Evolutionary conservation across 2,113 vertebrate species (phyloP).

Genomic region (Eudyptes chrysolophus): DNA sequence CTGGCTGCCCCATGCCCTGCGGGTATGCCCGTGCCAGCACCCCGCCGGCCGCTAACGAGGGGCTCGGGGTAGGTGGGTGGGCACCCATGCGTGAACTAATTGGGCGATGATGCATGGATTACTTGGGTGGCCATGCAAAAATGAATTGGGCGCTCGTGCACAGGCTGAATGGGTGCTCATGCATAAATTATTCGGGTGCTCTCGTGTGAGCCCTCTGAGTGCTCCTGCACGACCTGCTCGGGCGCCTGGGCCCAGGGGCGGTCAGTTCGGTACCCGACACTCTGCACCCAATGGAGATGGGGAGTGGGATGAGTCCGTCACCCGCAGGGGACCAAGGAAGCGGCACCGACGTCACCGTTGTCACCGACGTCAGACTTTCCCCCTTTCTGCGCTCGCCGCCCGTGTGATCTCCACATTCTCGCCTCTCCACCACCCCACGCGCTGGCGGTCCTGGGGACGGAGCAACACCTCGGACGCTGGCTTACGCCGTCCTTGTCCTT

Average conservation of each 20-base stretch:
- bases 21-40: not conserved
- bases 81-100: not conserved
- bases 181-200: not conserved
- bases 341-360: accelerated
- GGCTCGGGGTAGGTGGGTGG: not conserved
- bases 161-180: not conserved
- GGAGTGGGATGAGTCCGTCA: accelerated
- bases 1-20: accelerated
- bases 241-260: accelerated
- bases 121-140: not conserved
- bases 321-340: not conserved
- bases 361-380: accelerated
- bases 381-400: accelerated
- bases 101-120: not conserved
- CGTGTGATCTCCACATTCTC: accelerated
- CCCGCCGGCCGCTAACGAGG: not conserved
- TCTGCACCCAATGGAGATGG: accelerated
- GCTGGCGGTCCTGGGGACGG: not conserved
- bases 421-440: accelerated
- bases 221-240: accelerated
- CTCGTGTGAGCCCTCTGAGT: not conserved
- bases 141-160: not conserved
- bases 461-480: accelerated
- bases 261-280: accelerated
- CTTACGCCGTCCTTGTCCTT: not conserved